These are phyloP conservation scores for Atrina japonica DNA, from an alignment of 2,888 invertebrate species.

Conservation along the genomic window DNA sequence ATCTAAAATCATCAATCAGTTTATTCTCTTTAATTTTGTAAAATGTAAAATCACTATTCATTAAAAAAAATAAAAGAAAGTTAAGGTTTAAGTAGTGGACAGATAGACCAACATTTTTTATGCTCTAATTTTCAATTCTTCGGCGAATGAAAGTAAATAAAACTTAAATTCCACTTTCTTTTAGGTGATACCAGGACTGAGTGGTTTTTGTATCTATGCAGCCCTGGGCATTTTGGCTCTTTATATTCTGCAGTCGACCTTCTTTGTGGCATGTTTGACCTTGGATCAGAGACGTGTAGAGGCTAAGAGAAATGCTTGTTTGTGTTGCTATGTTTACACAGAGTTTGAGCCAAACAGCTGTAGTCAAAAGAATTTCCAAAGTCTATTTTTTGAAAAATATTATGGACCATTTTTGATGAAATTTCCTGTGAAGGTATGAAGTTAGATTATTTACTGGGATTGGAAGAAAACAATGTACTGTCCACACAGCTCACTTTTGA, in stretches of 20 bases:
- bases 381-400: constrained; percentile 84
- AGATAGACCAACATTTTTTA: too few species aligned
- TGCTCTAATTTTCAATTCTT: too few species aligned
- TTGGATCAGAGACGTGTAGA: constrained; percentile 84
- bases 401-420: constrained; percentile 87
- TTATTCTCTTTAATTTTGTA: too few species aligned
- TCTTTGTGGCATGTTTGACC: constrained; percentile 89
- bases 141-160: too few species aligned
- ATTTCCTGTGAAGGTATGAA: constrained; percentile 84
- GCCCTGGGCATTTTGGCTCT: constrained; percentile 89
- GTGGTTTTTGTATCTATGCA: constrained; percentile 91
- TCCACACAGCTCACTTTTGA: too few species aligned
- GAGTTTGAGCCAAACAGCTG: constrained; percentile 83
- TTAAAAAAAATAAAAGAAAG: too few species aligned
- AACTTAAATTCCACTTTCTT: too few species aligned
- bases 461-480: too few species aligned
- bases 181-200: constrained; percentile 89
- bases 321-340: constrained; percentile 85
- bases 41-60: too few species aligned
- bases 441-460: too few species aligned
- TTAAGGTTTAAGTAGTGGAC: too few species aligned
- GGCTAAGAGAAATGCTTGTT: constrained; percentile 59
- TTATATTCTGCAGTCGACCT: constrained; percentile 86
- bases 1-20: too few species aligned
- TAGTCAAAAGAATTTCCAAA: constrained; percentile 84